Evolutionary conservation across 2,113 vertebrate species (phyloP).

Genomic region (Laticauda colubrina): DNA sequence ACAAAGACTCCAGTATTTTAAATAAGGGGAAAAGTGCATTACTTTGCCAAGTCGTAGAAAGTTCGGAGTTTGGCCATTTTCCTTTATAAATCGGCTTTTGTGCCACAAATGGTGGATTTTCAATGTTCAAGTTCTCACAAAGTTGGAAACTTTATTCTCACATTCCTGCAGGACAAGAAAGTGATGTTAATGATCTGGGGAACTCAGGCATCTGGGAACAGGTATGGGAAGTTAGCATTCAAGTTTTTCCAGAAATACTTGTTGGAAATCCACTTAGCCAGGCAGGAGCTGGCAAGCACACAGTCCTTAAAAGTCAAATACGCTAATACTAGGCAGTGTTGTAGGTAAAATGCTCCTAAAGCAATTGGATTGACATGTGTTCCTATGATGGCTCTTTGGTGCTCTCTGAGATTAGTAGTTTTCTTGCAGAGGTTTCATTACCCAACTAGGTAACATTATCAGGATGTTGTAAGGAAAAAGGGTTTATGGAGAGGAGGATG

Average conservation of each 20-base stretch:
- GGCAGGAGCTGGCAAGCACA: background rate
- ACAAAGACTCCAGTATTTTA: background rate
- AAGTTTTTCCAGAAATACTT: background rate
- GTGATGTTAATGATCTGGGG: background rate
- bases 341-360: background rate
- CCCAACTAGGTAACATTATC: no score
- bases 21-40: background rate
- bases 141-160: background rate
- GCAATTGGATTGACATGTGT: background rate
- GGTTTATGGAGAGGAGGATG: no score
- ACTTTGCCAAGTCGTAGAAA: background rate
- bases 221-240: background rate
- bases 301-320: background rate
- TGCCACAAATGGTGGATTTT: background rate
- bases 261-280: background rate
- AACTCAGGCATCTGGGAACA: background rate
- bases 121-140: background rate
- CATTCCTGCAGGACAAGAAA: background rate
- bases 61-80: background rate
- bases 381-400: background rate
- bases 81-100: background rate
- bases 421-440: no score
- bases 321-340: no score
- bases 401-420: no score
- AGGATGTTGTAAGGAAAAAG: no score